Percentiles rank a stretch among this genome's conserved stretches.
Conservation (phyloP, 2,113 vertebrate species). For the Tor tambroides region DNA sequence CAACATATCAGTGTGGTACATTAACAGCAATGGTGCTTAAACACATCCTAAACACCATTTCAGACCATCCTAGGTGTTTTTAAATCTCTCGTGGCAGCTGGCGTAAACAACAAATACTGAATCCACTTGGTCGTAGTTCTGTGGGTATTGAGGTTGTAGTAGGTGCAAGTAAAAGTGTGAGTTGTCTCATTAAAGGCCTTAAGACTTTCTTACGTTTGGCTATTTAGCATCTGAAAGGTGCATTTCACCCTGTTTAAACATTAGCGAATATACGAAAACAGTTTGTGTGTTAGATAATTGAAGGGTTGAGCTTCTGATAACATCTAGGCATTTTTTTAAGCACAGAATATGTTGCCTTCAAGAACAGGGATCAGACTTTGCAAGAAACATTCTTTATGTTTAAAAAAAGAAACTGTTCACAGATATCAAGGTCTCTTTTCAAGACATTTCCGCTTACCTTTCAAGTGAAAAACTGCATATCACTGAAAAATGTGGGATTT, state of each 20-base stretch:
- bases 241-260: not conserved
- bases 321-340: constrained; percentile 13
- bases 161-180: constrained; percentile 24
- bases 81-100: constrained; percentile 71
- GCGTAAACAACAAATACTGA: constrained; percentile 41
- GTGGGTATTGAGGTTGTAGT: constrained; percentile 27
- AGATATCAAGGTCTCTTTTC: not conserved
- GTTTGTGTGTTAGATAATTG: not conserved
- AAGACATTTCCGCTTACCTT: constrained; percentile 4
- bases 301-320: constrained; percentile 1
- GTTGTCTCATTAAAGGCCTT: constrained; percentile 51
- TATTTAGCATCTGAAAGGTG: constrained; percentile 37
- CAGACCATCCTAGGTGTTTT: constrained; percentile 67
- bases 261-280: not conserved
- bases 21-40: constrained; percentile 59
- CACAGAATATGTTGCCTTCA: constrained; percentile 5
- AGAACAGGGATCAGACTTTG: not conserved
- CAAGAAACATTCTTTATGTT: not conserved
- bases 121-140: constrained; percentile 29
- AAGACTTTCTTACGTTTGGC: constrained; percentile 7
- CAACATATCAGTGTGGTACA: constrained; percentile 39
- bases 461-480: not conserved
- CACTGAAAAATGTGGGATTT: not conserved
- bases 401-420: not conserved
- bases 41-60: constrained; percentile 52